These are phyloP conservation scores for Brachyalestes nurse DNA, from an alignment of 2,797 vertebrate genomes.

Conservation along the genomic window DNA sequence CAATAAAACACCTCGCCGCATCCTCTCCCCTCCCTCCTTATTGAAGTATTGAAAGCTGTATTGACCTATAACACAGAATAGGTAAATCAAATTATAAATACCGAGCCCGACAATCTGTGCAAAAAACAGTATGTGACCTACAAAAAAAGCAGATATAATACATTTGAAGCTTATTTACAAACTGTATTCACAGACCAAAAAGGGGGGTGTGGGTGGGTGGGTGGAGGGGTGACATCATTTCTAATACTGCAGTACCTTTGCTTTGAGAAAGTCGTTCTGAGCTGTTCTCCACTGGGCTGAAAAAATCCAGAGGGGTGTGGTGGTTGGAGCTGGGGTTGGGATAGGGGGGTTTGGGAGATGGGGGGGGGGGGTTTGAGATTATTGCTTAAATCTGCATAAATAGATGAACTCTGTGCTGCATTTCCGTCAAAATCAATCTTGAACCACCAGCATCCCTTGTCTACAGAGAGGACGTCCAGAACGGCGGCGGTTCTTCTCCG, in stretches of 20 bases:
- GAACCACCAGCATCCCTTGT: background rate
- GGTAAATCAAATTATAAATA: constrained; percentile 74
- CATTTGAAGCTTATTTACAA: constrained; percentile 89
- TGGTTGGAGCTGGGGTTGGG: too few species aligned
- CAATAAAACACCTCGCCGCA: background rate
- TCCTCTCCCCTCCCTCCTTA: background rate
- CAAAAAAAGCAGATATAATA: constrained; percentile 88
- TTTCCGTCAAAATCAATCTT: background rate
- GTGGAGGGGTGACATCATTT: constrained; percentile 60
- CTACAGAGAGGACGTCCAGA: constrained; percentile 5
- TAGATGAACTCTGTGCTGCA: constrained; percentile 75
- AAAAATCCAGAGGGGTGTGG: constrained; percentile 54
- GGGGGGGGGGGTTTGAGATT: constrained; percentile 71
- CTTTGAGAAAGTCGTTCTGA: constrained; percentile 72
- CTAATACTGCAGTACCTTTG: constrained; percentile 92
- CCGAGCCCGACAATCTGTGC: constrained; percentile 89
- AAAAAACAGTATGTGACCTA: constrained; percentile 85
- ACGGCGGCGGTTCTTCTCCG: constrained; percentile 61
- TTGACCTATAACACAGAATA: constrained; percentile 71
- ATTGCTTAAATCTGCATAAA: constrained; percentile 89
- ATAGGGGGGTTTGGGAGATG: too few species aligned
- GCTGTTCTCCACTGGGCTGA: constrained; percentile 53
- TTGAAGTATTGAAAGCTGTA: constrained; percentile 41
- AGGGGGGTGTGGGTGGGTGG: constrained; percentile 44
- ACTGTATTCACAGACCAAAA: constrained; percentile 83